Base-by-base conservation (phyloP, 2,888 invertebrate genomes). In the Tachina grossa region DNA sequence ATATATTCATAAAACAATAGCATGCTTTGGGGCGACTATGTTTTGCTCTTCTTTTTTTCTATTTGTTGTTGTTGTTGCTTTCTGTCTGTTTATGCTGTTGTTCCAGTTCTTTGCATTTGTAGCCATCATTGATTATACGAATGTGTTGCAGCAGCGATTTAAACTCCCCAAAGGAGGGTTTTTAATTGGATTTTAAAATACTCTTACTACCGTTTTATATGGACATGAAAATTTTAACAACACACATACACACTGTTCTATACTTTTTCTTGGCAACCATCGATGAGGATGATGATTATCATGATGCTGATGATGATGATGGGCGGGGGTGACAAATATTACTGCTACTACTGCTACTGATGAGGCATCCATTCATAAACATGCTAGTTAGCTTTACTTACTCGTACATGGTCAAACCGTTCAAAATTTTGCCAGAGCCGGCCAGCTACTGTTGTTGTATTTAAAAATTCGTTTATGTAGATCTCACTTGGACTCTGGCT, bases 101-200 rank as follows among this genome's bases (percentile, higher is more conserved):
- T 72, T 66, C 10, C 31, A 59, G n/a, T 66, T 71, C 65, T 69
- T 71, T 65, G 45, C 57, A 43, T 77, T 76, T 74, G 22, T 41
- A 51, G 45, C 43, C 65, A 31, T 49, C 65, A 80, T 74, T 74
- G 80, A 74, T 74, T 74, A 80, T 66, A n/a, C 19, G 61, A 61
- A 63, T 79, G 71, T 51, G 11, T 61, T 43, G 11, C 53, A 61
- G 68, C 88, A 90, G 89, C 90, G 91, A 90, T 91, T 91, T 91
- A 90, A 91, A 90, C 89, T 90, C 90, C 90, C 90, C 89, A 89
- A 89, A 89, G 91, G 61, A 77, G 90, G 91, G 90, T 90, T 91
- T 92, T 92, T 92, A 92, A 92, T 92, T 92, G 92, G 92, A 92
- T 92, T 92, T 92, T 92, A 92, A 92, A 92, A 92, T 90, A 91